Evolutionary conservation across 53 echinoderm and acorn worm genomes (phyloP).

Genomic region (Holothuria leucospilota): DNA sequence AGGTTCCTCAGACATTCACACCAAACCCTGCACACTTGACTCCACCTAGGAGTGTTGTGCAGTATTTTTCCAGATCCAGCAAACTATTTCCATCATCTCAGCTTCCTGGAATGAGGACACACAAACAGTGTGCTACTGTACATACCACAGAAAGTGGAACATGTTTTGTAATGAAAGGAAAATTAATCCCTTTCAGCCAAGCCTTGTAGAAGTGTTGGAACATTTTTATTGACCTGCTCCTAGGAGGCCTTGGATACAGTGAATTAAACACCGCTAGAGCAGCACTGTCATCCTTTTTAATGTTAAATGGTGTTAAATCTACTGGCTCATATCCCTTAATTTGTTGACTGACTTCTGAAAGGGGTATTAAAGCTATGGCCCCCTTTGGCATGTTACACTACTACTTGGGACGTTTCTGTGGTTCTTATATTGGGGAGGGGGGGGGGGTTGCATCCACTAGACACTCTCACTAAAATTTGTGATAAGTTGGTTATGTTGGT

Average conservation of each 20-base stretch:
- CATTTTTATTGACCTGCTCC: conserved; percentile 36
- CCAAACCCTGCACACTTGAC: too few relatives aligned
- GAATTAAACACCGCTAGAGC: conserved; percentile 30
- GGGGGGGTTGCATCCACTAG: conserved; percentile 1
- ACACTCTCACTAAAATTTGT: conserved; percentile 8
- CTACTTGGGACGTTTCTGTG: conserved; percentile 26
- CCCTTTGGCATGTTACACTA: conserved; percentile 22
- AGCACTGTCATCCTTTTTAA: conserved; percentile 39
- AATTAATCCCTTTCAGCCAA: conserved; percentile 48
- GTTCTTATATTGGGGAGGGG: conserved; percentile 25
- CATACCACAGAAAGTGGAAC: conserved; percentile 11
- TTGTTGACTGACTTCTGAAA: conserved; percentile 14
- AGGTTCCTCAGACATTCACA: too few relatives aligned
- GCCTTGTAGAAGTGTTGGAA: conserved; percentile 20
- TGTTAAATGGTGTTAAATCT: conserved; percentile 22
- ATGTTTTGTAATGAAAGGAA: conserved; percentile 34
- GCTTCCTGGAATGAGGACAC: conserved; percentile 20
- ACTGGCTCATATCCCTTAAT: conserved; percentile 42
- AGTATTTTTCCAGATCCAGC: too few relatives aligned
- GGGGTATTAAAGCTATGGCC: conserved; percentile 20
- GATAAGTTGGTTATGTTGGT: conserved; percentile 32
- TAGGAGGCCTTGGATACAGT: not conserved
- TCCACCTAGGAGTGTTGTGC: too few relatives aligned
- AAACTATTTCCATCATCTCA: conserved; percentile 29
- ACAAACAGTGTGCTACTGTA: conserved; percentile 5